Evolutionary conservation across 2,113 vertebrate species (phyloP).

Genomic region (Nematolebias whitei): DNA sequence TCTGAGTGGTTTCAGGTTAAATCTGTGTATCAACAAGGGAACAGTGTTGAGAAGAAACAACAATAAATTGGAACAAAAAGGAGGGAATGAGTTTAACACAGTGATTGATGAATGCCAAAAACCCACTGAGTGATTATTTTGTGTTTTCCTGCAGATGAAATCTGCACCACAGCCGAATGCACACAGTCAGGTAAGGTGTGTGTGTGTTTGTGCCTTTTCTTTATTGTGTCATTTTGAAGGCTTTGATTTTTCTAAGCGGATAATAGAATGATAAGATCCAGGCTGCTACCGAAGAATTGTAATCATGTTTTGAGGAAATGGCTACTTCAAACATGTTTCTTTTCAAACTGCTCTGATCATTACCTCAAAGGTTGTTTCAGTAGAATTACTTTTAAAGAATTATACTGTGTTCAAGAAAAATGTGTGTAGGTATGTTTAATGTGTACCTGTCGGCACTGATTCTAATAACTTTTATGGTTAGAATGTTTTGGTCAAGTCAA

Average conservation of each 20-base stretch:
- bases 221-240: constrained; percentile 30
- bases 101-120: constrained; percentile 45
- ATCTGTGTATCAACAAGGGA: constrained; percentile 4
- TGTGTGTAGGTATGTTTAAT: no score
- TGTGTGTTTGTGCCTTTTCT: constrained; percentile 14
- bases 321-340: constrained; percentile 20
- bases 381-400: not conserved
- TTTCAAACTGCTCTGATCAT: constrained; percentile 3
- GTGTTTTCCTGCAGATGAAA: constrained; percentile 82
- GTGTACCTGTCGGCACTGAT: no score
- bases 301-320: constrained; percentile 29
- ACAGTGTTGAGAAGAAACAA: constrained; percentile 2
- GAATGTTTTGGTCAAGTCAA: no score
- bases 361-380: not conserved
- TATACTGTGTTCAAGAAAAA: no score
- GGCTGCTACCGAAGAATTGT: constrained; percentile 25
- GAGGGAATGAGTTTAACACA: constrained; percentile 9
- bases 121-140: constrained; percentile 45
- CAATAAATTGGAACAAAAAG: not conserved
- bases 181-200: constrained; percentile 89
- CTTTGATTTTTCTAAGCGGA: constrained; percentile 48
- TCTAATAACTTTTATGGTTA: no score
- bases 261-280: constrained; percentile 13
- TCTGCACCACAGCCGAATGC: constrained; percentile 92
- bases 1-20: constrained; percentile 1